Evolutionary conservation across 2,797 vertebrate genomes (phyloP), one percentile per base, ranked within the genome.

Genomic region (Coilia nasus): DNA sequence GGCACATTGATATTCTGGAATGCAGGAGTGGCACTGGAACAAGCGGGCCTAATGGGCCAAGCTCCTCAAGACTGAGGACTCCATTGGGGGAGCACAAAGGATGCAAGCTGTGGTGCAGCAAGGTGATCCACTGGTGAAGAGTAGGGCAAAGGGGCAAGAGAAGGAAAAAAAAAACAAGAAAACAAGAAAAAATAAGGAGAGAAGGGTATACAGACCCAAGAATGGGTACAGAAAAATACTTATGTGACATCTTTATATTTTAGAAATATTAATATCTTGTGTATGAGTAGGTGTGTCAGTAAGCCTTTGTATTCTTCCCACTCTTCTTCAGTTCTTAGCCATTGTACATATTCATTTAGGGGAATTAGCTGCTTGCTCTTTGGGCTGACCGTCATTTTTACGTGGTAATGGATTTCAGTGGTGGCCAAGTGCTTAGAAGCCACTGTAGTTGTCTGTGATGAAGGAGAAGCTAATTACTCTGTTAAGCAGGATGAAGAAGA

Each of bases 1-100:
- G 64, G 57, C 82, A 85, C 84, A 87, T 86, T 89, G 82, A 85
- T 86, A 89, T 89, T 87, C 86, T 80, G 86, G 88, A 89, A 87
- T 89, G 83, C 81, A 81, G 64, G 81, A 87, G 82, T 83, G 84
- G 81, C 84, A 82, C 83, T 80, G 84, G 87, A 85, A 83, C 84
- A 71, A 62, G 2, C 23, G 59, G n/a, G 82, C 80, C 80, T 81
- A 88, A 83, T 71, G 81, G 81, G 81, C 50, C 75, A n/a, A 7
- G 3, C 83, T 86, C 85, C 35, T 85, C 31, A 67, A 83, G 21
- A 6, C 67, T 85, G 60, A 87, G 83, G 82, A 60, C 83, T 82
- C 82, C 71, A 67, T 81, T 84, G 82, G 80, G 82, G 71, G 21
- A 50, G 64, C 75, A 86, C 67, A 83, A 85, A 85, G 85, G 84